Evolutionary conservation across 1,140 invertebrate species (phyloP).

Genomic region (Phthorimaea operculella): DNA sequence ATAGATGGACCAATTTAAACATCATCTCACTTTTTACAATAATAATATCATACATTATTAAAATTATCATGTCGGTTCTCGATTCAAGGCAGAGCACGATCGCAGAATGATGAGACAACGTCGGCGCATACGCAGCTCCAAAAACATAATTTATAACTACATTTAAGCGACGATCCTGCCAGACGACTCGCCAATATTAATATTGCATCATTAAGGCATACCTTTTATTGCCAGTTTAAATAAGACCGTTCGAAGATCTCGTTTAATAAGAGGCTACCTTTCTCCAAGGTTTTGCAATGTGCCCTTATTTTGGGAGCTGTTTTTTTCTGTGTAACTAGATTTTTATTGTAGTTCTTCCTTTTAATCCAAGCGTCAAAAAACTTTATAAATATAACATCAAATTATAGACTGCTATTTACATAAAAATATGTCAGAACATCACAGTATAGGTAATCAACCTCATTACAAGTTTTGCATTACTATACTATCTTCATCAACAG

Average conservation of each 20-base stretch:
- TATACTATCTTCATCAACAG: no score
- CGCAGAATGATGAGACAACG: constrained; percentile 2
- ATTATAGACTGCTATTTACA: no score
- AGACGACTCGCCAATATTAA: constrained; percentile 56
- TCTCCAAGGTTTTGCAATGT: constrained; percentile 59
- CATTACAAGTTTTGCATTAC: no score
- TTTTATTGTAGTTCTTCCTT: constrained; percentile 15
- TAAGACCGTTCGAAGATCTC: constrained; percentile 59
- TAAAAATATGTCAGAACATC: no score
- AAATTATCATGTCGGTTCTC: no score
- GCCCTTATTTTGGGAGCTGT: constrained; percentile 53
- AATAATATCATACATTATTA: no score
- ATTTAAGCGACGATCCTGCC: constrained; percentile 48
- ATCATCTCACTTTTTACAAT: no score
- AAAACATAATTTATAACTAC: constrained; percentile 64
- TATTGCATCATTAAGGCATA: constrained; percentile 65
- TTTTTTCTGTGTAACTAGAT: constrained; percentile 37
- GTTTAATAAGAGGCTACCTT: constrained; percentile 61
- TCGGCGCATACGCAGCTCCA: constrained; percentile 25
- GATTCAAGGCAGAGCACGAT: constrained; percentile 1
- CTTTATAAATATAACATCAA: no score
- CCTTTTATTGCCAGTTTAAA: constrained; percentile 66
- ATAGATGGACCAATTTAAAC: no score
- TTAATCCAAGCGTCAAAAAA: no score
- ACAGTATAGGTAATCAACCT: no score